A percentile compares a stretch with the other conserved stretches of the same genome.
phyloP scores from a whole-genome alignment of 2,113 vertebrate species.

The Eolophus roseicapilla region DNA sequence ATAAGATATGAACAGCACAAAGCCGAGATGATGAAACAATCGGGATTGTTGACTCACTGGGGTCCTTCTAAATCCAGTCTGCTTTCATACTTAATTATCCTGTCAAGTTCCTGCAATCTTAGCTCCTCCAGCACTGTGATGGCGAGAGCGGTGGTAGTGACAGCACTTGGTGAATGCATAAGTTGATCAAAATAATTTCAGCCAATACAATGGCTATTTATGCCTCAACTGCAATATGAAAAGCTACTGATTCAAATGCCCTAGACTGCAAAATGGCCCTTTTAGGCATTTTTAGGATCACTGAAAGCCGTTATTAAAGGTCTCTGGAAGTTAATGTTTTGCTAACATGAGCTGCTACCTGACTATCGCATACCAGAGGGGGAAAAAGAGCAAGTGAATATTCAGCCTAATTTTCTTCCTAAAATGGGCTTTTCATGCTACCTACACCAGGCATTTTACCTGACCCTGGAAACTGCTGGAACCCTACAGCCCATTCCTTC shows the following conservation, averaged over 20 bases:
- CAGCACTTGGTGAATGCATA: constrained; percentile 51
- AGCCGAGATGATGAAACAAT: constrained; percentile 72
- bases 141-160: constrained; percentile 28
- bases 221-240: constrained; percentile 22
- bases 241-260: constrained; percentile 48
- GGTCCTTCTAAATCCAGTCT: constrained; percentile 71
- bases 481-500: not conserved
- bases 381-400: not conserved
- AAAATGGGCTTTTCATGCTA: not conserved
- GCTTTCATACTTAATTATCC: constrained; percentile 76
- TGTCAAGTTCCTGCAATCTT: constrained; percentile 63
- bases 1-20: constrained; percentile 69
- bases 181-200: constrained; percentile 62
- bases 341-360: not conserved
- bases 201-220: constrained; percentile 37
- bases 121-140: constrained; percentile 45
- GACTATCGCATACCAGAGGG: not conserved
- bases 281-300: constrained; percentile 21
- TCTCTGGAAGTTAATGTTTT: constrained; percentile 4
- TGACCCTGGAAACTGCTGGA: not conserved
- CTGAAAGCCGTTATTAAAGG: constrained; percentile 43
- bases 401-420: not conserved
- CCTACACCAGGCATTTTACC: not conserved
- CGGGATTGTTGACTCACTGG: constrained; percentile 69
- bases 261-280: constrained; percentile 32